Base-by-base conservation (phyloP, 2,797 vertebrate species). In the Spinus pinus region DNA sequence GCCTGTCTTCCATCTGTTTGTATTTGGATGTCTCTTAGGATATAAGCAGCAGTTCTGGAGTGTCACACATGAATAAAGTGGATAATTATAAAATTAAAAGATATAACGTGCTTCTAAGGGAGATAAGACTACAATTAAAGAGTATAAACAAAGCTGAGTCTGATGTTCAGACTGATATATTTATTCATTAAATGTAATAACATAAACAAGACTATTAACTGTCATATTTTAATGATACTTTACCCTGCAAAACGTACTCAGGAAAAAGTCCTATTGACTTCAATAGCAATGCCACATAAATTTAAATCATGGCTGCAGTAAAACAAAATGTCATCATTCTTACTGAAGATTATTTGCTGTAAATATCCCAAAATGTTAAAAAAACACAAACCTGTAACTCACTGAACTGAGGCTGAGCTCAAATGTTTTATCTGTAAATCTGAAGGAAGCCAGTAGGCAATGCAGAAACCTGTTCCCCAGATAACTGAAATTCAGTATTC, bases 1-100 rank as follows among this genome's bases (percentile, higher is more conserved):
- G 81, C 73, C 64, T 91, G 61, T 82, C 87, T 94, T 92, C 78
- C 77, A 62, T 95, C 91, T 93, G 79, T 89, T 95, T 94, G 85
- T 39, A 56, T 90, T 86, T 91, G 89, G 77, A 88, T 95, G 93
- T 95, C 90, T 96, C 88, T 73, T 65, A 95, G 93, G 92, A 95
- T 94, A 90, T 80, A 75, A 92, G 91, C 88, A 92, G 93, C 88
- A 86, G 86, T 93, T 96, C 84, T 92, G 93, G 69, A 95, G 85
- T 93, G 96, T 95, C 93, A 95, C 95, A 96, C 88, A 94, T 94
- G 90, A 95, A 96, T 96, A 97, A 97, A 96, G 94, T 93, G 89
- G 86, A 94, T 97, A 97, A 96, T 96, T 96, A 93, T 97, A 96
- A 97, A 97, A 96, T 95, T 93, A 95, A 96, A 97, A 96, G 89